Percentiles rank a stretch among this genome's conserved stretches.
phyloP scores from a whole-genome alignment of 2,113 vertebrate genomes.

The Tragelaphus scriptus region DNA sequence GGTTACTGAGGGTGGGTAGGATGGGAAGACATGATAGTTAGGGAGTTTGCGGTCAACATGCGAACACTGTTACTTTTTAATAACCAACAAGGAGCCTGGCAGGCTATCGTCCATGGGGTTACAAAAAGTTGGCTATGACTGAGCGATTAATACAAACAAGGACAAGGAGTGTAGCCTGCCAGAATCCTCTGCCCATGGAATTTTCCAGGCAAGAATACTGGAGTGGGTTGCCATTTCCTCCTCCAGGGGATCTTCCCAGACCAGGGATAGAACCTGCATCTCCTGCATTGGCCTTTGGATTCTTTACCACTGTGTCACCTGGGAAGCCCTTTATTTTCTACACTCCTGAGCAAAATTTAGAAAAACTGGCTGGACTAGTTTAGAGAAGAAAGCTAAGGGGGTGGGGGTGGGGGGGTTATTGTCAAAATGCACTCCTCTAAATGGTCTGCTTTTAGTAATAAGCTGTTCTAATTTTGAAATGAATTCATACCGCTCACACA shows the following conservation, averaged over 20 bases:
- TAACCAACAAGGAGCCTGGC: neutral
- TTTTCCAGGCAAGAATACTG: neutral
- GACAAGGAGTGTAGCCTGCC: neutral
- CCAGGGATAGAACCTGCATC: neutral
- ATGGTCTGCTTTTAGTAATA: neutral
- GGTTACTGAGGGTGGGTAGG: neutral
- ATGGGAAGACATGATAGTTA: neutral
- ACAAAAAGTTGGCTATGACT: neutral
- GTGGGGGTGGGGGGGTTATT: neutral
- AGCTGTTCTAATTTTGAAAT: neutral
- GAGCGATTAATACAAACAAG: neutral
- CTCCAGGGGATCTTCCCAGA: neutral
- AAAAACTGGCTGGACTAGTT: slow-evolving; percentile 42
- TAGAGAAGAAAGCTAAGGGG: neutral
- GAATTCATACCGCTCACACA: neutral
- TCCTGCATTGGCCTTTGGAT: neutral
- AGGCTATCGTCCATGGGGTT: neutral
- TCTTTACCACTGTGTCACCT: neutral
- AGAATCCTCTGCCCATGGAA: neutral
- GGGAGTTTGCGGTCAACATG: neutral
- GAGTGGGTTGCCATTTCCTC: neutral
- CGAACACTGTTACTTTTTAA: neutral
- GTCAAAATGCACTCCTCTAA: neutral
- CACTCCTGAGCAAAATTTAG: neutral
- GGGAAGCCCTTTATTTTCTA: neutral